Base-by-base conservation (phyloP, 2,888 invertebrate species). In the Cenopis cana region DNA sequence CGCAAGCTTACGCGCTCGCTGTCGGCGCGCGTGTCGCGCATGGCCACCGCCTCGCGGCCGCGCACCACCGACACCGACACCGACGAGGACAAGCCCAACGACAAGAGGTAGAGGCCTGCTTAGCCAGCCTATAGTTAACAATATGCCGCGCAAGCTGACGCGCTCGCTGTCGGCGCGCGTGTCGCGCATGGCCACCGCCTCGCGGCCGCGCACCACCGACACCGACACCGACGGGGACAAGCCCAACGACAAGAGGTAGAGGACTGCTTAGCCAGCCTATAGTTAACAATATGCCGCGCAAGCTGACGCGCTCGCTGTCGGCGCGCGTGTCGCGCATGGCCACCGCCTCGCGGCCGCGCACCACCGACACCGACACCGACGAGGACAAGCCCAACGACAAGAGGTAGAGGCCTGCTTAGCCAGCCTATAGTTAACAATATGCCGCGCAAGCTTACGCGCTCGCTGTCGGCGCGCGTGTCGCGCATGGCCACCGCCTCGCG, bases 1-100 rank as follows among this genome's bases (percentile, higher is more conserved):
- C 90, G 96, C 20, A 97, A 97, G 80, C 85, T 95, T 24, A 96
- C 97, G 0, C 90, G 97, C 11, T 96, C 96, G 0, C 91, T 96
- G 0, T 96, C 95, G 60, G 95, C 96, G 6, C 89, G 96, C 0
- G 95, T 95, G 69, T 95, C 95, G 0, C 94, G 95, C 72, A 94
- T 95, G 78, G 94, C 95, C 0, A 90, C 94, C 0, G 93, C 94
- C 0, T 82, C 90, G 0, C 94, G 95, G 77, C 89, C 89, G 65
- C 18, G 67, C 14, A 70, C 65, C 0, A 89, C 95, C 0, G 96
- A 96, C 77, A 95, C 95, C 0, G 96, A 96, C 79, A 96, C 96
- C 0, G 96, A 96, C n/a, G 96, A 95, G 11, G 91, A 92, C 1
- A 91, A 91, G 74, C 76, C 68, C 49, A 87, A 83, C 74, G 90